A percentile compares a stretch with the other conserved stretches of the same genome.
phyloP scores from a whole-genome alignment of 2,113 vertebrate species.

The Strix uralensis region DNA sequence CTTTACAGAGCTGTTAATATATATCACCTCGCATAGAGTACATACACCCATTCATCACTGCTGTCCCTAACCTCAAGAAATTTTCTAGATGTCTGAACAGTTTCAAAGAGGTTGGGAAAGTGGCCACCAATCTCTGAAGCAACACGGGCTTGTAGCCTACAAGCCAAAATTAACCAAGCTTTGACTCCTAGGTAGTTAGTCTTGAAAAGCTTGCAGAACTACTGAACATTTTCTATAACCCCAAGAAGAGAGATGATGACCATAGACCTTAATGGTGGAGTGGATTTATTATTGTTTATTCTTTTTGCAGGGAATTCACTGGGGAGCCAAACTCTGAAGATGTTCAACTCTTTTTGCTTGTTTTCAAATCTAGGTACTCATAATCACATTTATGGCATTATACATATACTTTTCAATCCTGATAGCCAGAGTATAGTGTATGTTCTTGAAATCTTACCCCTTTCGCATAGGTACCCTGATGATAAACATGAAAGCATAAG shows the following conservation, averaged over 20 bases:
- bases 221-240: not conserved
- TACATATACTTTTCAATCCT: not conserved
- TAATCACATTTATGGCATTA: not conserved
- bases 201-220: not conserved
- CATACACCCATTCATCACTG: rapidly evolving
- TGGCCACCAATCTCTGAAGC: not conserved
- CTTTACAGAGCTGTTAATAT: not conserved
- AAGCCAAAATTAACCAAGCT: not conserved
- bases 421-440: not conserved
- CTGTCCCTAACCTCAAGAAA: not conserved
- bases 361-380: not conserved
- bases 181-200: not conserved
- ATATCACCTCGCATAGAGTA: not conserved
- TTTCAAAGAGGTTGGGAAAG: not conserved
- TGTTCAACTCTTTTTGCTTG: not conserved
- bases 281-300: not conserved
- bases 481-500: not conserved
- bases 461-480: not conserved
- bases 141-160: not conserved
- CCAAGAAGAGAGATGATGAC: not conserved
- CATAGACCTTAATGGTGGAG: not conserved
- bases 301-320: not conserved
- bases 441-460: not conserved
- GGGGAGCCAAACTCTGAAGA: not conserved
- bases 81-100: not conserved